Evolutionary conservation across 2,888 invertebrate genomes (phyloP), one percentile per base, ranked within the genome.

Genomic region (Trichopoda pennipes): DNA sequence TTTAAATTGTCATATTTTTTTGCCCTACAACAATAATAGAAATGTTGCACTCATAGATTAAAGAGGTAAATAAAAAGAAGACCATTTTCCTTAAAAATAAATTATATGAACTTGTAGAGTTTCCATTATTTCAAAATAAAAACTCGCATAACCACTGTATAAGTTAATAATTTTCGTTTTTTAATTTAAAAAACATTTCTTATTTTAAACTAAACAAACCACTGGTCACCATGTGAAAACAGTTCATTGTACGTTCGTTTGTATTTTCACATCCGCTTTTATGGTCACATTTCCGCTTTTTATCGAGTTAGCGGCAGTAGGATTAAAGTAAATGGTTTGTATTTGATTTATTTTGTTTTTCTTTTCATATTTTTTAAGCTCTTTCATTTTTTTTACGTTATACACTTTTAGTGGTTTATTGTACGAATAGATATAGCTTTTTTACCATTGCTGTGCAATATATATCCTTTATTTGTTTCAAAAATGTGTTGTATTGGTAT

Each of bases 261-360:
- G 47, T 68, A 44, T 56, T 53, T 86, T 86, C 86, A 86, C 86
- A 87, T 88, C 88, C 88, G 88, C 84, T 85, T 85, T 86, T 85
- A 87, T 86, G 87, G 87, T 87, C 87, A 87, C 87, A 87, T 88
- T 88, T 88, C 88, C 88, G 86, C 83, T 88, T 76, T 58, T 79
- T 76, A 73, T 70, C 42, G 38, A 73, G 42, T 68, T 58, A 68
- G 51, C 55, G 64, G 42, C 38, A 42, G 75, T 72, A 44, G 66
- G 64, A 69, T 53, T 75, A 69, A 74, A 58, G 28, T 80, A 75
- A 70, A 81, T 81, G 76, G 60, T 47, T 47, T 66, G 66, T 49
- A 61, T 72, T 61, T 76, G 70, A 60, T 72, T 60, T 81, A 66
- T 66, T 47, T 51, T 68, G 38, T 49, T 35, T 23, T 61, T 3